Percentiles rank a stretch among this genome's conserved stretches.
These are phyloP conservation scores for Corydoras maculifer DNA, from an alignment of 2,113 vertebrate species.

Conservation along the genomic window DNA sequence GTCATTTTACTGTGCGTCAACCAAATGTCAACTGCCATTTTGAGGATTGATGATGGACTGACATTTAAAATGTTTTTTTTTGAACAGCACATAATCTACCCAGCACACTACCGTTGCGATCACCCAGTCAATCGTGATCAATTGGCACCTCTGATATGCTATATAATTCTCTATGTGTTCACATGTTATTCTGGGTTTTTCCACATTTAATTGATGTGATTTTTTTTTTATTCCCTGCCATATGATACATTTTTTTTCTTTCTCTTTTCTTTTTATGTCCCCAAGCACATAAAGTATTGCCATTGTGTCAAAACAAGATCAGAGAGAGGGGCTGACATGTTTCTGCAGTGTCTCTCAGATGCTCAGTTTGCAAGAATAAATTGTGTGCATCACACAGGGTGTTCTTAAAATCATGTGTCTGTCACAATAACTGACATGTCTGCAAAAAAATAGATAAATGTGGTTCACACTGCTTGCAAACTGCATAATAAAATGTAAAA, in stretches of 20 bases:
- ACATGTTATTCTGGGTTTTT: not conserved
- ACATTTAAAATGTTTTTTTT: no score
- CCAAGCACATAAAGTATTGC: conserved; percentile 20
- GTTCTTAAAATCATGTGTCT: conserved; percentile 24
- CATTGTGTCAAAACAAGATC: conserved; percentile 30
- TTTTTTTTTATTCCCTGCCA: not conserved
- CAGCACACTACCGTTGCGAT: no score
- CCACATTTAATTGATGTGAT: not conserved
- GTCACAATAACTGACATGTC: conserved; percentile 41
- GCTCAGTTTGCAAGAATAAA: conserved; percentile 36
- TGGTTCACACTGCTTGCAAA: not conserved
- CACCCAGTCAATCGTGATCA: no score
- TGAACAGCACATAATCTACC: no score
- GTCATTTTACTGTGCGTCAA: no score
- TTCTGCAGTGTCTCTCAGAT: conserved; percentile 7
- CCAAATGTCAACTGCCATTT: no score
- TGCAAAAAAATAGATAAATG: conserved; percentile 18
- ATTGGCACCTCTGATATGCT: no score
- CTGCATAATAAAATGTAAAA: no score
- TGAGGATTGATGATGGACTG: no score
- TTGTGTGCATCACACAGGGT: conserved; percentile 34
- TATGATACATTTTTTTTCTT: not conserved
- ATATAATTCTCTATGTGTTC: no score
- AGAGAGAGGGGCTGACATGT: conserved; percentile 3
- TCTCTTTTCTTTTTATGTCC: conserved; percentile 2